A percentile compares a stretch with the other conserved stretches of the same genome.
Evolutionary conservation across 35 echinoderm and acorn worm genomes (phyloP).

Genomic region (Lytechinus pictus): DNA sequence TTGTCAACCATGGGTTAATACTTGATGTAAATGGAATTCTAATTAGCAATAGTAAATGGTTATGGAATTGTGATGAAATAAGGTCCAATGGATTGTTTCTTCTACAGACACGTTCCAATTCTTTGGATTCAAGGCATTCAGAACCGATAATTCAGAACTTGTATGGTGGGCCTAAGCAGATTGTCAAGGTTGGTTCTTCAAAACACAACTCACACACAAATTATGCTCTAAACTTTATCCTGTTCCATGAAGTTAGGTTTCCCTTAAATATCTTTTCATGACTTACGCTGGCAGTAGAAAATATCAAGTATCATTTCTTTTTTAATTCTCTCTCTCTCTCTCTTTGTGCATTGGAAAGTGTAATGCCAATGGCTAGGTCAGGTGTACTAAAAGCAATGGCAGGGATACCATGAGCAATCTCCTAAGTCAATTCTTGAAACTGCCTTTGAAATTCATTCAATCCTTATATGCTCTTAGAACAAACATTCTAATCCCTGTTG

Average conservation of each 20-base stretch:
- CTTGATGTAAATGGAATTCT: not conserved
- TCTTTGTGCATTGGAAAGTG: no score
- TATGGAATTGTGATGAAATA: not conserved
- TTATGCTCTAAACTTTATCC: not conserved
- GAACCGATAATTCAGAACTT: slow-evolving; percentile 18
- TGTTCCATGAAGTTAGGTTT: not conserved
- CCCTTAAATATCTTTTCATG: no score
- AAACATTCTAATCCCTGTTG: not conserved
- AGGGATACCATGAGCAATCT: no score
- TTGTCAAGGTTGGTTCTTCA: not conserved
- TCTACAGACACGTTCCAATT: slow-evolving; percentile 11
- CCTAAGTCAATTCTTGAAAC: no score
- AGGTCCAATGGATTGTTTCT: not conserved
- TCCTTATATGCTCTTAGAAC: no score
- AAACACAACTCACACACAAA: not conserved
- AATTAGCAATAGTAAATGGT: not conserved
- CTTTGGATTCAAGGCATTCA: slow-evolving; percentile 1
- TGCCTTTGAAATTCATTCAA: no score
- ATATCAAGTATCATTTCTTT: no score
- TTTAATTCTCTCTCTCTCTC: no score
- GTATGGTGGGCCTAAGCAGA: slow-evolving; percentile 16
- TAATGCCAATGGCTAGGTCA: no score
- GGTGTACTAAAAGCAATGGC: no score
- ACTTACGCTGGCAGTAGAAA: no score
- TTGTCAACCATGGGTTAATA: not conserved